A percentile compares a stretch with the other conserved stretches of the same genome.
Conservation (phyloP, 2,888 invertebrate species). For the Drosophila imparisetae region DNA sequence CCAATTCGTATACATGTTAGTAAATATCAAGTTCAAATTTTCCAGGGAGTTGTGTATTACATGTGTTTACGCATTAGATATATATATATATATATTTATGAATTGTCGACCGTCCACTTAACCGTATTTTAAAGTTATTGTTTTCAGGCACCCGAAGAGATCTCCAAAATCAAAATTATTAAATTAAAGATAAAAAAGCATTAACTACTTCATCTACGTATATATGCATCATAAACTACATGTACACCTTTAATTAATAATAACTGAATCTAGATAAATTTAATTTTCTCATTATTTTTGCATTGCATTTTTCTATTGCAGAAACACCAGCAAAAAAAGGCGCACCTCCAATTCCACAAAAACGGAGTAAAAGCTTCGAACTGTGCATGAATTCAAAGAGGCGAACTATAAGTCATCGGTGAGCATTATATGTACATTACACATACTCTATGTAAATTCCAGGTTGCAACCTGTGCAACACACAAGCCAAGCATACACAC, state of each 20-base stretch:
- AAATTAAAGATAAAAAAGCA: neutral
- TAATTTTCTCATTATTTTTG: neutral
- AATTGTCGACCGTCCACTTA: no score
- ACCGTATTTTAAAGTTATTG: neutral
- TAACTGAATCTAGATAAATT: neutral
- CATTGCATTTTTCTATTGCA: slow-evolving; percentile 86
- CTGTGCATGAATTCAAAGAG: slow-evolving; percentile 96
- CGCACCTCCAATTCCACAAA: slow-evolving; percentile 90
- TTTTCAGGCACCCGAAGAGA: neutral
- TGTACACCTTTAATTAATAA: neutral
- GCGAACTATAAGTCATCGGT: slow-evolving; percentile 94
- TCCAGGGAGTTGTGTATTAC: neutral
- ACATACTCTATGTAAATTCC: neutral
- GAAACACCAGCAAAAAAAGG: slow-evolving; percentile 98
- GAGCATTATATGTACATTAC: slow-evolving; percentile 65
- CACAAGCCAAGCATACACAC: neutral
- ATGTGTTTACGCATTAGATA: neutral
- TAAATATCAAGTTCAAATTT: neutral
- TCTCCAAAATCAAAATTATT: neutral
- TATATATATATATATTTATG: neutral
- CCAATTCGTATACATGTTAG: neutral
- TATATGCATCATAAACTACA: slow-evolving; percentile 5
- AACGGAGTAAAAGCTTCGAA: slow-evolving; percentile 89
- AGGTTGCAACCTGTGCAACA: neutral
- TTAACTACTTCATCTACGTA: neutral